Evolutionary conservation across 2,797 vertebrate genomes (phyloP), one percentile per base, ranked within the genome.

Genomic region (Limnodromus scolopaceus): DNA sequence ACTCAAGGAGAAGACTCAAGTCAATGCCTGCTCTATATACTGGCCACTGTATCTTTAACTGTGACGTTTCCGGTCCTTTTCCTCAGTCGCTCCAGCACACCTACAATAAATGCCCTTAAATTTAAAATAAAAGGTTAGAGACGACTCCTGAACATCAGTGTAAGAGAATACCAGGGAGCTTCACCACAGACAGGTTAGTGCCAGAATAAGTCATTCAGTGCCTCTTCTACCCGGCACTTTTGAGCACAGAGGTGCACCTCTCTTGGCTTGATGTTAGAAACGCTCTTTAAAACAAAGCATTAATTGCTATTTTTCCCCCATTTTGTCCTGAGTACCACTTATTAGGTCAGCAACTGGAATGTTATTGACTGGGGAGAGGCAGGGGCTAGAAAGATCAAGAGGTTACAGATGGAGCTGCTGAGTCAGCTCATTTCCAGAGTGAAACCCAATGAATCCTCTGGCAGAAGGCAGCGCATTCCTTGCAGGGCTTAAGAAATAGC

Each of bases 371-470:
- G 24, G 10, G 74, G 27, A 39, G 34, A 77, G 11, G 39, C 1
- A 2, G 0, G 24, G 18, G 72, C 65, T 81, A 6, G 55, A 68
- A 27, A 30, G 32, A 49, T 32, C 0, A 1, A 65, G 38, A 64
- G n/a, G 17, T n/a, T n/a, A 45, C 41, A 64, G 36, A 16, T 3
- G 10, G 58, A 87, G 28, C 77, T 39, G 13, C 7, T 3, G 55
- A 86, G 30, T 28, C 79, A 46, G 46, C 3, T 10, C 8, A 0
- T 38, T 34, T 60, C 81, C 70, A 65, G n/a, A 43, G 58, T 3
- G 61, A 92, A 88, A 81, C 11, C 16, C 19, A 65, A 23, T 0
- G 1, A 79, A 65, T 45, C 64, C 74, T 63, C 74, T 10, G 55
- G n/a, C 55, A 93, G 36, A 84, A 63, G 58, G 4, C 22, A 6